These are phyloP conservation scores for Cerceris rybyensis DNA, from an alignment of 2,888 invertebrate species.

Conservation along the genomic window DNA sequence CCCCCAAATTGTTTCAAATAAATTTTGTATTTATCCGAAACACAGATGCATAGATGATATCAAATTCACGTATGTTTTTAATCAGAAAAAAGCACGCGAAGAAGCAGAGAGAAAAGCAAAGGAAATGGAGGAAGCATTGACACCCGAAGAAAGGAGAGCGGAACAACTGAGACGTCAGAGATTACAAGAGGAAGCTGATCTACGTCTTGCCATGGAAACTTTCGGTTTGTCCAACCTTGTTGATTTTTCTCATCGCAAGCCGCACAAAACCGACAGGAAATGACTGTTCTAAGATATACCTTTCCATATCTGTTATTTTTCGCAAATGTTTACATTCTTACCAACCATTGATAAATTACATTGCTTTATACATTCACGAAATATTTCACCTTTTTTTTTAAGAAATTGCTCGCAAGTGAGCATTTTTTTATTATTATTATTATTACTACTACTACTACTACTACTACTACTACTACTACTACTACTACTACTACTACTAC, in stretches of 20 bases:
- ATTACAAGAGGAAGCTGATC: slow-evolving; percentile 93
- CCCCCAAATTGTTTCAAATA: background rate
- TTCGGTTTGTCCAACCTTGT: slow-evolving; percentile 86
- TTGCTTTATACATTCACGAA: too few species aligned
- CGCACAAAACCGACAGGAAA: slow-evolving; percentile 77
- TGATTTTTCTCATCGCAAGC: slow-evolving; percentile 81
- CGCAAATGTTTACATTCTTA: too few species aligned
- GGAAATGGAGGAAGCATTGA: slow-evolving; percentile 86
- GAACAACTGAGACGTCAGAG: slow-evolving; percentile 91
- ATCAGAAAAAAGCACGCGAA: slow-evolving; percentile 85
- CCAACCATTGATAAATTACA: too few species aligned
- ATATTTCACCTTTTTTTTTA: too few species aligned
- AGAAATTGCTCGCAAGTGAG: too few species aligned
- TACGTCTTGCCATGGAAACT: slow-evolving; percentile 93
- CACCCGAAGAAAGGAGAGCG: slow-evolving; percentile 89
- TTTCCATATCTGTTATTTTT: background rate
- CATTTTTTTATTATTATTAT: too few species aligned
- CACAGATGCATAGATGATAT: background rate
- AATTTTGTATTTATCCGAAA: background rate
- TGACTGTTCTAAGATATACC: slow-evolving; percentile 55
- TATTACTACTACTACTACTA: too few species aligned
- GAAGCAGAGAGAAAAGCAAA: slow-evolving; percentile 86
- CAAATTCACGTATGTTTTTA: slow-evolving; percentile 11
- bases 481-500: too few species aligned
- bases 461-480: too few species aligned